These are phyloP conservation scores for Corbicula japonica DNA, from an alignment of 2,888 invertebrate genomes.

Conservation along the genomic window DNA sequence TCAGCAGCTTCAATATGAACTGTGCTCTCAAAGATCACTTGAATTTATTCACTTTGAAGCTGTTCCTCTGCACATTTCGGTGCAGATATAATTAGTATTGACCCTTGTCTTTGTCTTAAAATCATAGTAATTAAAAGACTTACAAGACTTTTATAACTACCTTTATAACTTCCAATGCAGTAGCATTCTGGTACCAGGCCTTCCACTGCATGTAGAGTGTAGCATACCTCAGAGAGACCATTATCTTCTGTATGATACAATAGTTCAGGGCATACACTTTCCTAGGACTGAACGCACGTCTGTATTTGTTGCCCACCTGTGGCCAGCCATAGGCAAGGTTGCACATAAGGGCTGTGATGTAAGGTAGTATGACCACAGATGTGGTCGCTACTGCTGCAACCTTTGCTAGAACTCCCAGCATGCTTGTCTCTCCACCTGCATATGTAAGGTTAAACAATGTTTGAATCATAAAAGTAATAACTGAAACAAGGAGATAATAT, in stretches of 20 bases:
- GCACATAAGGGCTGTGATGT: conserved; percentile 81
- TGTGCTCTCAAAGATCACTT: too few species aligned
- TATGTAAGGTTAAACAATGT: too few species aligned
- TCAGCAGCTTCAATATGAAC: too few species aligned
- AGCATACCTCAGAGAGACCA: conserved; percentile 71
- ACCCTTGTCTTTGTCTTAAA: too few species aligned
- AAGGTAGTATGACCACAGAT: conserved; percentile 81
- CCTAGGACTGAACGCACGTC: conserved; percentile 80
- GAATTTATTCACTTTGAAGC: too few species aligned
- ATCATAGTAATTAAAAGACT: too few species aligned
- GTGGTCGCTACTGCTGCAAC: conserved; percentile 69
- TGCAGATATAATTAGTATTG: too few species aligned
- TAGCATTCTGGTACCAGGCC: conserved; percentile 76
- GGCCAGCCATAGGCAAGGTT: conserved; percentile 84
- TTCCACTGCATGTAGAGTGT: conserved; percentile 78
- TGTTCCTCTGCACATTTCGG: too few species aligned
- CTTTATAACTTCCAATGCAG: conserved; percentile 75
- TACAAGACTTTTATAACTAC: conserved; percentile 65
- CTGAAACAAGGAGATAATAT: too few species aligned
- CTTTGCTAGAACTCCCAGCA: conserved; percentile 39
- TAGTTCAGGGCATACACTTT: conserved; percentile 83
- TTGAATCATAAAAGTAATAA: too few species aligned
- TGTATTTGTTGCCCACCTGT: conserved; percentile 71
- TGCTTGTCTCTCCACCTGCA: conserved; percentile 13
- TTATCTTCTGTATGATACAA: conserved; percentile 76